Conservation (phyloP, 2,888 invertebrate species). For the Stenolophus ochropezus region DNA sequence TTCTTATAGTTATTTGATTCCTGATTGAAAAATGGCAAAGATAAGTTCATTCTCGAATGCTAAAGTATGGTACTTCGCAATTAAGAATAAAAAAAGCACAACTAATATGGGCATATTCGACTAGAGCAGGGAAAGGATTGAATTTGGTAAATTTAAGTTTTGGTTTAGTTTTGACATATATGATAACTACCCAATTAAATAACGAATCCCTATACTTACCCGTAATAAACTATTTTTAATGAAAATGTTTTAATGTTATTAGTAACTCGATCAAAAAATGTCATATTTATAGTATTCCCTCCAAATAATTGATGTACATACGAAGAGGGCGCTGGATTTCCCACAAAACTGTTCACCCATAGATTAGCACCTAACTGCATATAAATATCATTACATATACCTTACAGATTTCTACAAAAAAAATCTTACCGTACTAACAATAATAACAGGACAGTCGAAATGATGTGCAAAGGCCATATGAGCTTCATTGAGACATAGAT, state of each 20-base stretch:
- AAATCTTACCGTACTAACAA: constrained; percentile 70
- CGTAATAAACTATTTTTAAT: not conserved
- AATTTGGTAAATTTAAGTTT: too few species aligned
- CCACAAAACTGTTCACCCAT: constrained; percentile 73
- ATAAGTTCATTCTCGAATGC: too few species aligned
- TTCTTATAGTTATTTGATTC: too few species aligned
- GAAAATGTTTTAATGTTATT: constrained; percentile 71
- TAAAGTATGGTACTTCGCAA: too few species aligned
- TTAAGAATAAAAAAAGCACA: too few species aligned
- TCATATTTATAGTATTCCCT: constrained; percentile 72
- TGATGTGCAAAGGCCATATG: constrained; percentile 70
- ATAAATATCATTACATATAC: not conserved
- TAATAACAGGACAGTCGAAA: constrained; percentile 70
- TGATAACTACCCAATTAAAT: too few species aligned
- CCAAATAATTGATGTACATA: constrained; percentile 74
- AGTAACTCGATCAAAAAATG: constrained; percentile 75
- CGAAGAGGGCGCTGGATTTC: constrained; percentile 73
- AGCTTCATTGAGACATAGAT: constrained; percentile 74
- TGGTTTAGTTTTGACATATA: too few species aligned
- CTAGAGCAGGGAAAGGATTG: too few species aligned
- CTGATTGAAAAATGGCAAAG: too few species aligned
- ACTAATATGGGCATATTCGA: too few species aligned
- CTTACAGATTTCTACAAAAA: not conserved
- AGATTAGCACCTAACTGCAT: constrained; percentile 68
- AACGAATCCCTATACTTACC: not conserved